Evolutionary conservation across 1,140 invertebrate species (phyloP), one percentile per base, ranked within the genome.

Genomic region (Macrostomum lignano): DNA sequence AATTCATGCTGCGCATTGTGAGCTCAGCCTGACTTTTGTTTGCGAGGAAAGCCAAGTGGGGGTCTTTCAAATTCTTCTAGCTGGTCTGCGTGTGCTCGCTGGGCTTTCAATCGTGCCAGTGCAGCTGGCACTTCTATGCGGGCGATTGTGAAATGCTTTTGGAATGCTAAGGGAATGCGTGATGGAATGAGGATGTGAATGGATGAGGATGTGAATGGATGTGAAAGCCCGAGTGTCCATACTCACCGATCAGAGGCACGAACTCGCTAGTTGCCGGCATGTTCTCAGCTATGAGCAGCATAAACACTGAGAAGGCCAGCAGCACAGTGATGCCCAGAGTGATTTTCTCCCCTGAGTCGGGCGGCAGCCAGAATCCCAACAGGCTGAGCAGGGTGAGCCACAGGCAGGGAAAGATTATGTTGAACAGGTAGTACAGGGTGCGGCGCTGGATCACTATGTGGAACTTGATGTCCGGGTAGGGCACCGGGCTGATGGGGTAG

Each of bases 361-460:
- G 65, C 3, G 65, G 65, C 14, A 67, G 46, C 47, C 62, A 66
- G 46, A 67, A 67, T 9, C 64, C 63, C 2, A 67, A 48, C 14
- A 67, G 47, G 11, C 63, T 65, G 15, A 67, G 46, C 7, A 60
- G 54, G 7, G 65, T 64, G 45, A 67, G 58, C 64, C 66, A 65
- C 37, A 66, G 58, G 44, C 65, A 67, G 3, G 65, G 65, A 35
- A 66, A 55, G 7, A 67, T 62, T 5, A 67, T 60, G 43, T 67
- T 67, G 48, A 65, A 65, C 43, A 65, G 52, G 44, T 65, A 65
- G 67, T 96, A 96, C 38, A 96, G 67, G 32, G 86, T 94, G 55
- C 88, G 70, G 52, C 91, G 68, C 48, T 86, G 68, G 59, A 98
- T 94, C 54, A 84, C 73, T 48, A 67, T 44, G 3, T 51, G 61